Conservation (phyloP, 2,797 vertebrate species). For the Enteromius paludinosus region DNA sequence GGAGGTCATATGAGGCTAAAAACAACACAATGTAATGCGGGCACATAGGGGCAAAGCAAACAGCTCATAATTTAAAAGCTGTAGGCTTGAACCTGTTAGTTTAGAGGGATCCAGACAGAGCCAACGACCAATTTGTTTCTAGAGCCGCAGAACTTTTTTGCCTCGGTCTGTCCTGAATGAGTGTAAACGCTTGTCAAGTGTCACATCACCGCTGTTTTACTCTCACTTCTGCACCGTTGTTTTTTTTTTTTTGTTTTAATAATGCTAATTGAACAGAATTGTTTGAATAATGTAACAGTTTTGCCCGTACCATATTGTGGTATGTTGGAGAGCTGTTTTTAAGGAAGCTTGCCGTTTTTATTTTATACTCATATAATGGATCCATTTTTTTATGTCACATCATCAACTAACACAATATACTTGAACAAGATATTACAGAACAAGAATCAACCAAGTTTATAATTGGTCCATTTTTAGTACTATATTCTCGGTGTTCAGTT, state of each 20-base stretch:
- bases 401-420: not conserved
- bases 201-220: not conserved
- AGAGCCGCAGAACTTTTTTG: not conserved
- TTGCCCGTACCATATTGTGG: not conserved
- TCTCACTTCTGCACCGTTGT: not conserved
- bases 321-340: not conserved
- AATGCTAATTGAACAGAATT: not conserved
- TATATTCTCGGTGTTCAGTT: not conserved
- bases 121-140: slow-evolving; percentile 5
- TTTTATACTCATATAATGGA: not conserved
- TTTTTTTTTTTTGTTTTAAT: not conserved
- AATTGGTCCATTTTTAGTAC: not conserved
- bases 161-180: not conserved
- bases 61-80: slow-evolving; percentile 79
- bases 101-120: slow-evolving; percentile 21
- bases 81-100: not conserved
- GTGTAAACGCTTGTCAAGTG: not conserved
- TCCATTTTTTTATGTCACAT: not conserved
- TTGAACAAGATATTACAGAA: not conserved
- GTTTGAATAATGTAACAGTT: not conserved
- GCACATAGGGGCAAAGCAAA: slow-evolving; percentile 83
- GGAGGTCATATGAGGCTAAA: slow-evolving; percentile 85
- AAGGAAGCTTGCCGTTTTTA: not conserved
- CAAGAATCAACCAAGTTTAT: not conserved
- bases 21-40: slow-evolving; percentile 85